Base-by-base conservation (phyloP, 2,797 vertebrate species). In the Eulemur mongoz region DNA sequence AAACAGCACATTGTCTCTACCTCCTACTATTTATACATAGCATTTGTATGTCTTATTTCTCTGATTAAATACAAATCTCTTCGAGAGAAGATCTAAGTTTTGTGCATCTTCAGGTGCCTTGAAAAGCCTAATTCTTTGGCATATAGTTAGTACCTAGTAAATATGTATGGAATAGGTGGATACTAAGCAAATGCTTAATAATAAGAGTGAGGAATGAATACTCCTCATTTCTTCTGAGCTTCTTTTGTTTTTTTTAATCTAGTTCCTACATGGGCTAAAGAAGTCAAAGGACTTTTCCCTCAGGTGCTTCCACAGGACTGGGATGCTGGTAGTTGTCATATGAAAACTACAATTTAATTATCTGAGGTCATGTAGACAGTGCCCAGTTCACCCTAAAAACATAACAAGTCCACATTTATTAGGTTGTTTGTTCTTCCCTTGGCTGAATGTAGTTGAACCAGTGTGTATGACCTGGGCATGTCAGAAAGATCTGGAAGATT, bases 221-320 rank as follows among this genome's bases (percentile, higher is more conserved):
- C 5, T 92, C 9, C 8, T 40, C 76, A 54, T 91, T 95, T 85
- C 35, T 48, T 82, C 52, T 40, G 40, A 50, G 27, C 32, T 87
- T 22, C 2, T 18, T 40, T 40, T 32, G 30, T 70, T 15, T 48
- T 67, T 81, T 57, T 67, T 35, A 65, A 65, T 65, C 75, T 94
- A 79, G 32, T 89, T 93, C 17, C 32, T 69, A 54, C 3, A 52
- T 40, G 35, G 48, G 7, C n/a, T 17, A 78, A 80, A 63, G 15
- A 89, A 75, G 90, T 96, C 83, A 85, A 93, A 88, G 61, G 20
- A 82, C 52, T 40, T 59, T 75, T 61, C 48, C 65, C 30, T 93
- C 43, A 23, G 5, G 5, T 93, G 54, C 54, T 38, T 88, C 93
- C 22, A n/a, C 7, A 75, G 54, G 38, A 22, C 17, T 75, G 75